A percentile compares a stretch with the other conserved stretches of the same genome.
Conservation (phyloP, 2,113 vertebrate species). For the Haemorhous mexicanus region DNA sequence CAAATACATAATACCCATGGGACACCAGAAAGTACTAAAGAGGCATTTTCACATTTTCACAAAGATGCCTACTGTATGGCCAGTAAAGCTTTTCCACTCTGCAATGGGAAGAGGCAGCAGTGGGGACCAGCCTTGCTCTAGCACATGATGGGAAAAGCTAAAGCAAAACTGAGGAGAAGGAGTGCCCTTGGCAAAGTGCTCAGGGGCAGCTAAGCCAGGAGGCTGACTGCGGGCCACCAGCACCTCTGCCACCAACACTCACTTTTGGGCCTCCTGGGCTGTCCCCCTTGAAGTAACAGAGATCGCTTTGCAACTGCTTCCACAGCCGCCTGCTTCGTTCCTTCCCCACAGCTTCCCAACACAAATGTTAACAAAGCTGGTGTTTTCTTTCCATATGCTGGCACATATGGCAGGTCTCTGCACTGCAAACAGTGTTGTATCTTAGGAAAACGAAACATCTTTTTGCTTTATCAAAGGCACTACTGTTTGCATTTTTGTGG, state of each 20-base stretch:
- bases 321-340: rapidly evolving
- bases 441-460: conserved; percentile 42
- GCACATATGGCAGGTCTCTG: not conserved
- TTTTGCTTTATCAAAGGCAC: conserved; percentile 49
- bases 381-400: conserved; percentile 15
- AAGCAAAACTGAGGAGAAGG: not conserved
- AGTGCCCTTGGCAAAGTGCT: not conserved
- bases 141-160: not conserved
- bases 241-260: not conserved
- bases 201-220: rapidly evolving
- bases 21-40: conserved; percentile 12
- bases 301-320: not conserved
- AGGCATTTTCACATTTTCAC: conserved; percentile 41
- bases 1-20: not conserved
- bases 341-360: not conserved
- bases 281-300: not conserved
- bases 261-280: not conserved
- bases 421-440: not conserved
- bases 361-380: not conserved
- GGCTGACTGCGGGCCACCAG: not conserved
- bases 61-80: not conserved
- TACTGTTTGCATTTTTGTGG: conserved; percentile 60
- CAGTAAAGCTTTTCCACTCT: not conserved
- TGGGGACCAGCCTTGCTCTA: not conserved
- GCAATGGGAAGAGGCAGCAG: not conserved